Percentiles rank a stretch among this genome's conserved stretches.
Conservation (phyloP, 2,888 invertebrate genomes). For the Gnatocerus cornutus region DNA sequence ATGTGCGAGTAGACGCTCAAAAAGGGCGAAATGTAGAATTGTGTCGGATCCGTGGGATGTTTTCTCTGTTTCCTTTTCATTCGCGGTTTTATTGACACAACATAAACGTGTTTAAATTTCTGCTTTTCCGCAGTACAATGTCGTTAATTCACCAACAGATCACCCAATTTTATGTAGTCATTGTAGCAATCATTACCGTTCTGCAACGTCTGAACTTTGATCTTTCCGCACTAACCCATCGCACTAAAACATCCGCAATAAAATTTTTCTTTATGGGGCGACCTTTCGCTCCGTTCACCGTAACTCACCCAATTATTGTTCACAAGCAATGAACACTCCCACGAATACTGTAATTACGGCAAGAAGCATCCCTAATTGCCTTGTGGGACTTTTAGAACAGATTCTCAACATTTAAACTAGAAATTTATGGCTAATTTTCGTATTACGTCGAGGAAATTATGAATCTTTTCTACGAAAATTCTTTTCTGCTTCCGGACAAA, state of each 20-base stretch:
- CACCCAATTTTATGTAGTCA: not conserved
- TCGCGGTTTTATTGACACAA: conserved; percentile 2
- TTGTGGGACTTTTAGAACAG: conserved; percentile 7
- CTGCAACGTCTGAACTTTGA: conserved; percentile 7
- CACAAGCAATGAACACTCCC: conserved; percentile 13
- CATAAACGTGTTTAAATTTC: not conserved
- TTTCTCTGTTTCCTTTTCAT: conserved; percentile 1
- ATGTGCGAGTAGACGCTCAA: conserved; percentile 1
- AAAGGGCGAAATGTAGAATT: not conserved
- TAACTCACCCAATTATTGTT: conserved; percentile 20
- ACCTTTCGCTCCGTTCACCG: not conserved
- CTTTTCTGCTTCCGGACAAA: too few relatives aligned
- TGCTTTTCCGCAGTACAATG: not conserved
- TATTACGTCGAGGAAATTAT: too few relatives aligned
- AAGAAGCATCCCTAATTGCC: conserved; percentile 27
- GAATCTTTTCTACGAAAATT: too few relatives aligned
- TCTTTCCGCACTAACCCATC: conserved; percentile 6
- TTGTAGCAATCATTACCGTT: not conserved
- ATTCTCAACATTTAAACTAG: not conserved
- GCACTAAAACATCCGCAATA: not conserved
- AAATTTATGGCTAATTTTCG: too few relatives aligned
- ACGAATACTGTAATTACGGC: conserved; percentile 12
- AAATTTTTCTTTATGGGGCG: conserved; percentile 12
- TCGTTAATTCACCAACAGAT: not conserved
- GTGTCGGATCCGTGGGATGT: conserved; percentile 4